Evolutionary conservation across 2,113 vertebrate species (phyloP), one percentile per base, ranked within the genome.

Genomic region (Ginglymostoma cirratum): DNA sequence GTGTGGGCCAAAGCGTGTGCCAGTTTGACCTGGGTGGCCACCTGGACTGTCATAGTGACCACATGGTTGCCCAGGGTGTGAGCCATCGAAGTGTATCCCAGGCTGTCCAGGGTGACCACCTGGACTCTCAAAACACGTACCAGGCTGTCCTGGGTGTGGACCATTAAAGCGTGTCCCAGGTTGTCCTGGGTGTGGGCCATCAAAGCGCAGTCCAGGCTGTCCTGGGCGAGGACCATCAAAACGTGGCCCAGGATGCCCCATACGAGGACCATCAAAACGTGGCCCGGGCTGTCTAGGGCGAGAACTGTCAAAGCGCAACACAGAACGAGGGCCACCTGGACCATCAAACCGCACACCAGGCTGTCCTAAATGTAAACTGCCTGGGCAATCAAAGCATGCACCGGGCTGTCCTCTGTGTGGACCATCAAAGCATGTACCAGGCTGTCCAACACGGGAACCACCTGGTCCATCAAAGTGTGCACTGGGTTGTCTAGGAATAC

Each of bases 401-500:
- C 98, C 98, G 96, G 98, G 97, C 76, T 98, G 98, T 66, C 98
- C 97, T 98, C 97, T 90, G 96, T 97, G 98, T 48, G 98, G 98
- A n/a, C 97, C 97, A 96, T 98, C 98, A 96, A 98, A 98, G 96
- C 97, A 97, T 96, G 97, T 97, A 95, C 97, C 97, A 0, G 98
- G 98, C 96, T 97, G 97, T 48, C 97, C 83, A 45, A 42, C 7
- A 7, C 48, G 78, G 8, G 67, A 27, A 90, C 87, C 55, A 61
- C 55, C 48, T 34, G 34, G 90, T 42, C 38, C 14, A 15, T 94
- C 93, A 27, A 94, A 94, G 38, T 70, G 93, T 70, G 24, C 45
- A 70, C 24, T 14, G 0, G 67, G 93, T 89, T 65, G 87, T 5
- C 85, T 90, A 8, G 70, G 66, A 65, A 66, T 86, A 55, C 89